phyloP scores from a whole-genome alignment of 1,140 invertebrate genomes.

The Tetragnatha versicolor region DNA sequence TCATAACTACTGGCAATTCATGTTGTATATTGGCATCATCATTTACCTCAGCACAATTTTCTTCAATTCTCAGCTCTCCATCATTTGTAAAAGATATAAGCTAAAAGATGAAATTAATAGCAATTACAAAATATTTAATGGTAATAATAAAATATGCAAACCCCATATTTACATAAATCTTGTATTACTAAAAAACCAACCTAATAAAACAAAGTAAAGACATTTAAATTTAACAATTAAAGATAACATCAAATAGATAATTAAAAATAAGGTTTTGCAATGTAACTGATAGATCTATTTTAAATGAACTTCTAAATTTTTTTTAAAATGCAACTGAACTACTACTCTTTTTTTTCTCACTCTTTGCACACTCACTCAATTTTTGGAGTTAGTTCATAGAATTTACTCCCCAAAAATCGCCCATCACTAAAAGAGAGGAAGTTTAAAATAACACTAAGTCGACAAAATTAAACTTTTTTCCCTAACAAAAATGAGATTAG shows the following conservation, averaged over 20 bases:
- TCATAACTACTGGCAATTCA: conserved; percentile 66
- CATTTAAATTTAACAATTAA: background rate
- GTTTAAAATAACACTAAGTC: no score
- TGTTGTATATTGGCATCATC: conserved; percentile 57
- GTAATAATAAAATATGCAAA: background rate
- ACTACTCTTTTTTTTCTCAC: no score
- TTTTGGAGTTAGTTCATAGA: no score
- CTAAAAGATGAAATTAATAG: conserved; percentile 14
- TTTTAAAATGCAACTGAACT: no score
- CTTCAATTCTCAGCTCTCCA: conserved; percentile 79
- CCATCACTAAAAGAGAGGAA: no score
- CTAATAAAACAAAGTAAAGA: background rate
- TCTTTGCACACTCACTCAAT: no score
- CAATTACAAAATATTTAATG: background rate
- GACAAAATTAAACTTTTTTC: no score
- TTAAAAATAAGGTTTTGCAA: conserved; percentile 39
- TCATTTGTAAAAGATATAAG: conserved; percentile 72
- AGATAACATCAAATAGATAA: conserved; percentile 21
- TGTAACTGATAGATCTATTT: background rate
- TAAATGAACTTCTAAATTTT: background rate
- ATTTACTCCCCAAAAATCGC: no score
- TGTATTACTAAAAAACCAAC: background rate
- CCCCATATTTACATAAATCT: background rate
- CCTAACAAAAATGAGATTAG: no score
- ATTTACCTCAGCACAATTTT: conserved; percentile 73